Percentiles rank a stretch among this genome's conserved stretches.
Evolutionary conservation across 2,113 vertebrate genomes (phyloP).

Genomic region (Spea bombifrons): DNA sequence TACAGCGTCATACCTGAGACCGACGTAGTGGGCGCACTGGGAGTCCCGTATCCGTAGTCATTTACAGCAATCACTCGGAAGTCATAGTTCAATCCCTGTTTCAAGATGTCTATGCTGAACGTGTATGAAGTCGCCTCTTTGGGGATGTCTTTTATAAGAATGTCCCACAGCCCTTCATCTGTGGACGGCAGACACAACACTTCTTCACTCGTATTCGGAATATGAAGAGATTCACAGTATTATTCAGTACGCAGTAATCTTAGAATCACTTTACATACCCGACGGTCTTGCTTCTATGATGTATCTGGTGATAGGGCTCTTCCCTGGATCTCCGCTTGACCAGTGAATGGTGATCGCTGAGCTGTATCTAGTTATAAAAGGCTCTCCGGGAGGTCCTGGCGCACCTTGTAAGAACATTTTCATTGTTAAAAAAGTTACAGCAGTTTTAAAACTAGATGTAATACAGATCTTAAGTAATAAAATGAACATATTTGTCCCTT

Average conservation of each 20-base stretch:
- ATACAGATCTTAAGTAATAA: no score
- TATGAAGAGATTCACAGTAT: no score
- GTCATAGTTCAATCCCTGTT: constrained; percentile 92
- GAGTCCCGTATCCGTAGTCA: constrained; percentile 90
- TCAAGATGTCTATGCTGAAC: constrained; percentile 91
- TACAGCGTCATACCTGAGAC: constrained; percentile 76
- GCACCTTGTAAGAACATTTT: constrained; percentile 71
- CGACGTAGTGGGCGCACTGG: constrained; percentile 87
- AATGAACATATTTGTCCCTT: no score
- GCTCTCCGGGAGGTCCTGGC: constrained; percentile 87
- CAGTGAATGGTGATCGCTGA: constrained; percentile 93
- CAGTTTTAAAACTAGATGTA: no score
- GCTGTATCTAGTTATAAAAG: constrained; percentile 88
- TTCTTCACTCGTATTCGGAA: no score
- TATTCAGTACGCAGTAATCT: no score
- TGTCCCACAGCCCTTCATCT: constrained; percentile 97
- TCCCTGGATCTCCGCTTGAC: constrained; percentile 87
- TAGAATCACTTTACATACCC: constrained; percentile 64
- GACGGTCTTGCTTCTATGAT: constrained; percentile 94
- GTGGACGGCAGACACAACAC: constrained; percentile 32
- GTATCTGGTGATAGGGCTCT: constrained; percentile 88
- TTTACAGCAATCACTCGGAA: constrained; percentile 94
- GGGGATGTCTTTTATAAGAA: constrained; percentile 95
- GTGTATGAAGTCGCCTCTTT: constrained; percentile 94
- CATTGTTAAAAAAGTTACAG: no score